Percentiles rank a stretch among this genome's conserved stretches.
Conservation (phyloP, 2,797 vertebrate genomes). For the Benthosema pterotum region DNA sequence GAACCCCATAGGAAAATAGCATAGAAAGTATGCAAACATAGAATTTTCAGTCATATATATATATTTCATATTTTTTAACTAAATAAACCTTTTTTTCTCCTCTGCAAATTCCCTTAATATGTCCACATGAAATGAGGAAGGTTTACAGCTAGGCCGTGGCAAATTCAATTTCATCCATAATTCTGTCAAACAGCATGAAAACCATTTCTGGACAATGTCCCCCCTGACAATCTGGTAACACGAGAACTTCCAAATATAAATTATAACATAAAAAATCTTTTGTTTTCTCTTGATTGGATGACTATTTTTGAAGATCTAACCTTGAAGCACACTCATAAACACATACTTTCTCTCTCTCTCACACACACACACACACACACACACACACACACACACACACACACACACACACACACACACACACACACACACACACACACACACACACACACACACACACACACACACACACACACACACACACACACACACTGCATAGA, state of each 20-base stretch:
- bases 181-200: conserved; percentile 45
- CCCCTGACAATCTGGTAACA: conserved; percentile 42
- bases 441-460: conserved; percentile 24
- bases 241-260: conserved; percentile 61
- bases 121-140: conserved; percentile 61
- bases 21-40: conserved; percentile 84
- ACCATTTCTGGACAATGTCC: conserved; percentile 42
- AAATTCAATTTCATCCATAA: conserved; percentile 52
- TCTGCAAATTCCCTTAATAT: conserved; percentile 69
- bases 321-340: conserved; percentile 34
- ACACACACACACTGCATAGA: conserved; percentile 69
- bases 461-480: conserved; percentile 28
- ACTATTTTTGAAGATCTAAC: conserved; percentile 49
- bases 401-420: conserved; percentile 20
- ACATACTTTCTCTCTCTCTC: conserved; percentile 21
- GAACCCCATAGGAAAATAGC: conserved; percentile 85
- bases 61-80: conserved; percentile 69
- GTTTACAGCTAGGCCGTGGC: conserved; percentile 50
- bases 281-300: conserved; percentile 52
- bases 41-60: conserved; percentile 72
- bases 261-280: conserved; percentile 61
- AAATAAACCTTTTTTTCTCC: conserved; percentile 68
- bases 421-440: conserved; percentile 19
- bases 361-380: conserved; percentile 20
- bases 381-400: conserved; percentile 33